Percentiles rank a stretch among this genome's conserved stretches.
Evolutionary conservation across 2,797 vertebrate species (phyloP).

Genomic region (Heteromormyrus szaboi): DNA sequence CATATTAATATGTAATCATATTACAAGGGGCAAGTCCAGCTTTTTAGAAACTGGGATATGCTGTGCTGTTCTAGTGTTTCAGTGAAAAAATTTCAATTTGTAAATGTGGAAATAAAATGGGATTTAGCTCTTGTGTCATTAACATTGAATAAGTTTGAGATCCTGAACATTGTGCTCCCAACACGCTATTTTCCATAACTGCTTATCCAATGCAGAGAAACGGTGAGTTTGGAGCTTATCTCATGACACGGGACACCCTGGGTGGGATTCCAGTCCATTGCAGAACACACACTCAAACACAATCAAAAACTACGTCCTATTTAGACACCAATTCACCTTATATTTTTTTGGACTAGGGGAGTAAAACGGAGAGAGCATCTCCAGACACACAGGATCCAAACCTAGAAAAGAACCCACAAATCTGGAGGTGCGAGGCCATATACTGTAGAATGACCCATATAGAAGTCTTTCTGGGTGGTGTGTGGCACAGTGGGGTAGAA

Average conservation of each 20-base stretch:
- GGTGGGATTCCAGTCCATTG: background rate
- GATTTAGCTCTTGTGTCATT: background rate
- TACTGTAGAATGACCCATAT: background rate
- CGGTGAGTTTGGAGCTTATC: background rate
- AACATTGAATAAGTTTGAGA: background rate
- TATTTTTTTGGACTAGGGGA: background rate
- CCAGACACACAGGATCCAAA: background rate
- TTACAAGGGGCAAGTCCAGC: background rate
- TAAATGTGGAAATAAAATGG: background rate
- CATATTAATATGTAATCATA: background rate
- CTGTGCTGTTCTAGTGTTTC: background rate
- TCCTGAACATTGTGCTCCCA: background rate
- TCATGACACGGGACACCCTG: background rate
- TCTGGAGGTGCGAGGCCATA: background rate
- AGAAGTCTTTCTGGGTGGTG: background rate
- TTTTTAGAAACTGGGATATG: background rate
- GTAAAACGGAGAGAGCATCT: background rate
- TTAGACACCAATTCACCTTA: background rate
- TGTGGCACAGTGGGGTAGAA: background rate
- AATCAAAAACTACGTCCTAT: background rate
- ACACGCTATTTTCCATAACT: background rate
- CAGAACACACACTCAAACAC: background rate
- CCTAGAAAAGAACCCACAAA: background rate
- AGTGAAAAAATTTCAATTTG: background rate
- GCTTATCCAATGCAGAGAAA: background rate